phyloP scores from a whole-genome alignment of 2,888 invertebrate genomes.

The Belgica antarctica region DNA sequence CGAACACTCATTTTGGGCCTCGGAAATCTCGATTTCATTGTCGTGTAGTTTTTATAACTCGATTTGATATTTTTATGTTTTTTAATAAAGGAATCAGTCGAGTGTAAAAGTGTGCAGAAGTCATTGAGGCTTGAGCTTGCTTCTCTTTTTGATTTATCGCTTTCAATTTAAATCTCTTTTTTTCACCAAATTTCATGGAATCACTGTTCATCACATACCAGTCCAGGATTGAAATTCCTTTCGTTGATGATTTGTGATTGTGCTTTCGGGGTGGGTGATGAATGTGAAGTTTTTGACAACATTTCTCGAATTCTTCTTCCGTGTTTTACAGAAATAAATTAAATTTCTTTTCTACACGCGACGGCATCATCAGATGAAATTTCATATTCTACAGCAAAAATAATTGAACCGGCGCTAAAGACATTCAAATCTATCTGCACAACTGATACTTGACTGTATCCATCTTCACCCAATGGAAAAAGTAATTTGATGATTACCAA shows the following conservation, averaged over 20 bases:
- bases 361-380: no score
- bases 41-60: slow-evolving; percentile 22
- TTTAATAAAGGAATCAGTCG: slow-evolving; percentile 42
- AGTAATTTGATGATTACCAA: no score
- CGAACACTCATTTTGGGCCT: neutral
- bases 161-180: slow-evolving; percentile 8
- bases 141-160: slow-evolving; percentile 33
- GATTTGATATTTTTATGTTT: slow-evolving; percentile 41
- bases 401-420: no score
- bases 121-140: slow-evolving; percentile 32
- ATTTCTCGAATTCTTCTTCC: no score
- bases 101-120: slow-evolving; percentile 44
- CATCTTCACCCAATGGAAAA: no score
- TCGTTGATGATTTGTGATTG: neutral
- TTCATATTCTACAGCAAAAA: no score
- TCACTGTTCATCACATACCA: slow-evolving; percentile 10
- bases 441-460: no score
- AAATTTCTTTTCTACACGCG: slow-evolving; percentile 9
- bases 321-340: neutral
- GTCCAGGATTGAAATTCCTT: slow-evolving; percentile 20
- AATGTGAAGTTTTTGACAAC: neutral
- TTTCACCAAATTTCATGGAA: neutral
- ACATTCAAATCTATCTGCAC: no score
- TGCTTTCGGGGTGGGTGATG: slow-evolving; percentile 3
- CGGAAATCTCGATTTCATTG: slow-evolving; percentile 3